Percentiles rank a stretch among this genome's conserved stretches.
These are phyloP conservation scores for Phylloscopus collybita DNA, from an alignment of 2,797 vertebrate species.

Conservation along the genomic window DNA sequence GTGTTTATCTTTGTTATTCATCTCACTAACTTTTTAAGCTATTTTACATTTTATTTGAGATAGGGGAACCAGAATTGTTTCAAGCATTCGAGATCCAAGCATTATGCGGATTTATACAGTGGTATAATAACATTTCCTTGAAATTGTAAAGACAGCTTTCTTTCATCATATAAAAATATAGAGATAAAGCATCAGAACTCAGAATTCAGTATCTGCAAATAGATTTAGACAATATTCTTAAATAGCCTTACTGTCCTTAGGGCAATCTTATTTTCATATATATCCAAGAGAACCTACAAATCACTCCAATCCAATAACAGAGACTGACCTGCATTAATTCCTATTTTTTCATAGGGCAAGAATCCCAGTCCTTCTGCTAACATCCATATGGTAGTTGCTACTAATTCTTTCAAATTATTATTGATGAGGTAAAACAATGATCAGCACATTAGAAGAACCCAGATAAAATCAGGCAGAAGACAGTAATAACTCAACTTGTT, in stretches of 20 bases:
- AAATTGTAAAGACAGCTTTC: slow-evolving; percentile 8
- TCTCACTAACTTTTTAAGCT: not conserved
- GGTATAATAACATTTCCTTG: slow-evolving; percentile 13
- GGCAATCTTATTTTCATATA: slow-evolving; percentile 19
- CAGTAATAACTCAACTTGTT: not conserved
- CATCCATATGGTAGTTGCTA: not conserved
- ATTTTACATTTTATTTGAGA: slow-evolving; percentile 3
- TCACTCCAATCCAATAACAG: not conserved
- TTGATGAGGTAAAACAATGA: not conserved
- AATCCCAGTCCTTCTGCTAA: not conserved
- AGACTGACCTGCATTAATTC: not conserved
- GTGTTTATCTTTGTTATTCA: not conserved
- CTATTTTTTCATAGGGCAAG: not conserved
- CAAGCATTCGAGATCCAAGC: slow-evolving; percentile 7
- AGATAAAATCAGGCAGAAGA: not conserved
- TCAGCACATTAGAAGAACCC: not conserved
- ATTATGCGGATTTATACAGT: slow-evolving; percentile 23
- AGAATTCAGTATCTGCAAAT: not conserved
- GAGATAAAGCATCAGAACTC: slow-evolving; percentile 3
- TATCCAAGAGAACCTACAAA: slow-evolving; percentile 1
- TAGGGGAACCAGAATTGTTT: not conserved
- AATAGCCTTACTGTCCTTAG: not conserved
- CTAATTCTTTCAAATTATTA: not conserved
- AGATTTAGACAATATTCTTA: slow-evolving; percentile 21
- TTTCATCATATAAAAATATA: slow-evolving; percentile 3